Percentiles rank a stretch among this genome's conserved stretches.
Conservation (phyloP, 1,140 invertebrate species). For the Magallana angulata region DNA sequence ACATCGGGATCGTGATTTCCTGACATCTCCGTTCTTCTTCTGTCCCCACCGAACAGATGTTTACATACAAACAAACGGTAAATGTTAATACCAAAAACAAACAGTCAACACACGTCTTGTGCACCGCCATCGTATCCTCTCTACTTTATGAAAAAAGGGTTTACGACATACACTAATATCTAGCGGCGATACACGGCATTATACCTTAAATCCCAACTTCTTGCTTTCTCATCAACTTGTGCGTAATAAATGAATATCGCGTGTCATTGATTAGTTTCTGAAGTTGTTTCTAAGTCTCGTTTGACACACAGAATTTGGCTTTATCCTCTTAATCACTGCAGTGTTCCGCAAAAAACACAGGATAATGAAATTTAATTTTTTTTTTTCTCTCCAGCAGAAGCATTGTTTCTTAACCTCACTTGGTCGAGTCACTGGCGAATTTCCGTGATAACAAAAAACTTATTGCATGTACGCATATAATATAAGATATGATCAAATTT, state of each 20-base stretch:
- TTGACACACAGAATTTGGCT: constrained; percentile 18
- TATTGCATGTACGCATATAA: constrained; percentile 25
- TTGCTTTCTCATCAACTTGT: constrained; percentile 35
- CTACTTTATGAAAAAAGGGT: neutral
- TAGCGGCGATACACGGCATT: constrained; percentile 33
- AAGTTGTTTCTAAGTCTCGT: constrained; percentile 5
- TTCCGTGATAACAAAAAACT: constrained; percentile 43
- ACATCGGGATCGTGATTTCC: constrained; percentile 80
- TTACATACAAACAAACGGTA: constrained; percentile 7
- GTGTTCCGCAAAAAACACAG: constrained; percentile 26
- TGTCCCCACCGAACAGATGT: constrained; percentile 11
- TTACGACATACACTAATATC: constrained; percentile 27
- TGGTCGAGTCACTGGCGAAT: constrained; percentile 25
- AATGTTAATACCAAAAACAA: constrained; percentile 38
- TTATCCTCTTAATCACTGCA: constrained; percentile 39
- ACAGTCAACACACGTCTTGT: neutral
- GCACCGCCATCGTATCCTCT: constrained; percentile 24
- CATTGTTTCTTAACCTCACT: constrained; percentile 5
- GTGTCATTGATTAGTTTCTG: constrained; percentile 21
- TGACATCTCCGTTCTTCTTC: constrained; percentile 73
- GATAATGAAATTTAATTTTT: constrained; percentile 26
- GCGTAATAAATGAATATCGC: constrained; percentile 32
- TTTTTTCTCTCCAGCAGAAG: constrained; percentile 7
- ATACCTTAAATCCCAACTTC: constrained; percentile 31
- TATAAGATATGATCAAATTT: constrained; percentile 37